These are phyloP conservation scores for Cygnus buccinator DNA, from an alignment of 2,113 vertebrate genomes.

Conservation along the genomic window DNA sequence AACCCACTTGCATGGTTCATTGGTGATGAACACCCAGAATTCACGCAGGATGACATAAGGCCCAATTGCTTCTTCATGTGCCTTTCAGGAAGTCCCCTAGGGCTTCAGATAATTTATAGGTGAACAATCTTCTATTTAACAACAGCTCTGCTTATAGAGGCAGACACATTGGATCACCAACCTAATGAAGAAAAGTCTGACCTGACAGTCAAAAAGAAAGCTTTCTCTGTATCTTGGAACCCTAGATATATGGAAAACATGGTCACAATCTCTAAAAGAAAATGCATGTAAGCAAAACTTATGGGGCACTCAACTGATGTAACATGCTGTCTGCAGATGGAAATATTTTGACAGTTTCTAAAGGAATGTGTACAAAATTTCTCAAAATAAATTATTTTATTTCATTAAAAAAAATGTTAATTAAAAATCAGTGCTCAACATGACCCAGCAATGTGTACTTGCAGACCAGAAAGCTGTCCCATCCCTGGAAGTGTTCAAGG, in stretches of 20 bases:
- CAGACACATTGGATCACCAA: conserved; percentile 27
- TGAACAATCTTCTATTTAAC: conserved; percentile 12
- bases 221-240: conserved; percentile 54
- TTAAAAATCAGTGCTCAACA: neutral
- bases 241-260: neutral
- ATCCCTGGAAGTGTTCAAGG: too few species aligned
- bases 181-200: conserved; percentile 59
- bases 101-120: conserved; percentile 57
- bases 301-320: neutral
- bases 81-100: conserved; percentile 76
- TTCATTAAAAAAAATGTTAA: neutral
- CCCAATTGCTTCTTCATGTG: conserved; percentile 71
- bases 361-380: neutral
- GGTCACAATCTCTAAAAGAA: neutral
- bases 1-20: conserved; percentile 73
- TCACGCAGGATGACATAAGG: conserved; percentile 58
- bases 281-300: neutral
- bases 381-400: neutral
- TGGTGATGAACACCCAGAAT: conserved; percentile 68
- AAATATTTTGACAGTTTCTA: neutral
- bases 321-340: conserved; percentile 12
- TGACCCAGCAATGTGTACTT: too few species aligned
- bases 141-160: neutral
- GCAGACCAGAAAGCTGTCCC: too few species aligned
- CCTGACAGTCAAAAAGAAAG: conserved; percentile 70